Evolutionary conservation across 2,113 vertebrate species (phyloP).

Genomic region (Antigone vipio): DNA sequence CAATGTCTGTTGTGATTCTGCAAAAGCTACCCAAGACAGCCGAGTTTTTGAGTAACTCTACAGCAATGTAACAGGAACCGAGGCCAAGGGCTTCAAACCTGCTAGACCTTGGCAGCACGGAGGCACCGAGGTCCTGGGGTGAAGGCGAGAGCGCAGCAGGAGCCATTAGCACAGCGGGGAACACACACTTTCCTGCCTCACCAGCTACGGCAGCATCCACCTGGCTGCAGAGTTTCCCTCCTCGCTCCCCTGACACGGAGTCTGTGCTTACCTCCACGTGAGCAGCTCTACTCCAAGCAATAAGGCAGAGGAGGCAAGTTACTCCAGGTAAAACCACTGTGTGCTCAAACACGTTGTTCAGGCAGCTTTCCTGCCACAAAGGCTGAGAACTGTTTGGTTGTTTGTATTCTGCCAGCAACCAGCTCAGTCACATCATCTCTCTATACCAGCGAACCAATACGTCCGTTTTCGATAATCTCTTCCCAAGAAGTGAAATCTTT

Average conservation of each 20-base stretch:
- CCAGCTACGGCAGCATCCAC: not conserved
- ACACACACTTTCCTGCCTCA: rapidly evolving
- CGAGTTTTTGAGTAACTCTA: not conserved
- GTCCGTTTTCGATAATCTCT: not conserved
- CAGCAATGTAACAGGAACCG: not conserved
- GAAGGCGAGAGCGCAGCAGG: not conserved
- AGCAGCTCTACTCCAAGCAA: not conserved
- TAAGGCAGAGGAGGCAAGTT: not conserved
- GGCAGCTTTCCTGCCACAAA: not conserved
- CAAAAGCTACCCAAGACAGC: not conserved
- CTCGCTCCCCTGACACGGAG: not conserved
- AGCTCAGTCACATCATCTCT: not conserved
- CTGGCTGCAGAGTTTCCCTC: not conserved
- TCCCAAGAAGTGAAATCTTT: not conserved
- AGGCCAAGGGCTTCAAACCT: not conserved
- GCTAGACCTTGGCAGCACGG: not conserved
- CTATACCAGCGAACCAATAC: not conserved
- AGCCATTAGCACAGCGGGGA: not conserved
- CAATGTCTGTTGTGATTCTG: not conserved
- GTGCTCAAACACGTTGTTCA: not conserved
- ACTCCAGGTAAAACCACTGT: not conserved
- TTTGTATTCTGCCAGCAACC: not conserved
- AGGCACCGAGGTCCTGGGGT: not conserved
- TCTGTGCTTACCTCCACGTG: not conserved
- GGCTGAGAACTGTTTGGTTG: not conserved